Evolutionary conservation across 1,140 invertebrate genomes (phyloP), one percentile per base, ranked within the genome.

Genomic region (Lepidurus couesii): DNA sequence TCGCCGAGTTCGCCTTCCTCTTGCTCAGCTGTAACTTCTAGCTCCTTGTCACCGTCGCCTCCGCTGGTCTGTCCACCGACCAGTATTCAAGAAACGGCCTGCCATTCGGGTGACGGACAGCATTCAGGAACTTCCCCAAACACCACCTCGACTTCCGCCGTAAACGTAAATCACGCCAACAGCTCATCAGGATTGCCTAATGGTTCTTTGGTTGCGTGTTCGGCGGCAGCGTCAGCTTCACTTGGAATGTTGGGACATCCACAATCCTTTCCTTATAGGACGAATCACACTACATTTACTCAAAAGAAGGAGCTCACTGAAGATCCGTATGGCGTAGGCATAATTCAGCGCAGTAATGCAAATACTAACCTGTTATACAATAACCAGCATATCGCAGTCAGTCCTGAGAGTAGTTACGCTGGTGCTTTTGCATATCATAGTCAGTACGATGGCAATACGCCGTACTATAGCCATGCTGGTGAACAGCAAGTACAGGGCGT

Each of bases 21-120:
- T 43, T 78, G 77, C 43, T 78, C 77, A 8, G 77, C 77, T 13
- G 77, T 78, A 2, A 78, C 77, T n/a, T 78, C 77, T 21, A 78
- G 77, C 53, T 78, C 77, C 21, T 73, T 47, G 21, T 74, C 77
- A 7, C 77, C 77, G 13, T 78, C 77, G 45, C 77, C 77, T n/a
- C 77, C 77, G 43, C 44, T 73, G 53, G n/a, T 34, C 9, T 24
- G 53, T 65, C 43, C 77, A 11, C 13, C 77, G 8, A 45, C 77
- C 7, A 24, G 16, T 13, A 65, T 65, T 13, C 53, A 9, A 65
- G 53, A 21, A 21, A 7, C 53, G 53, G 21, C 21, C 53, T n/a
- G 53, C n/a, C 13, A 21, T 65, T 4, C 53, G 53, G 1, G 6
- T 6, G 53, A 65, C 16, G 21, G 21, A 21, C 53, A 16, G 9